Base-by-base conservation (phyloP, 2,797 vertebrate species). In the Cryptoblepharus egeriae region DNA sequence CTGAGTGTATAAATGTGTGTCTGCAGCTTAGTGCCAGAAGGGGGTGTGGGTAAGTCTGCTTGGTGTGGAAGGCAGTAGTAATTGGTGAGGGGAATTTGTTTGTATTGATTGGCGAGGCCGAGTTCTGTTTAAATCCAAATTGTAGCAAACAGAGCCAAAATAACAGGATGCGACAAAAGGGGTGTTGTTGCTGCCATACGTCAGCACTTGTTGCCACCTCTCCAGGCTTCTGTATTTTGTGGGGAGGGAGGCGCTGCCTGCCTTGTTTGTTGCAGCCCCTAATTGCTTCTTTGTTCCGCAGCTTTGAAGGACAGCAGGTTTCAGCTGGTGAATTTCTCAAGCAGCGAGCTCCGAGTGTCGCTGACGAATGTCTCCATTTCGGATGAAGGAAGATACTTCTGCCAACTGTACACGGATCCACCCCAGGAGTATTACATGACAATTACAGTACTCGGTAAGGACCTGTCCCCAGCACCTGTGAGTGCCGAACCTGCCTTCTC, bases 301-400 rank as follows among this genome's bases (percentile, higher is more conserved):
- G 98, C 98, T 5, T 93, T 99, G 93, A 99, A 99, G 94, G 98
- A 99, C 93, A 97, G 97, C 91, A 97, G 98, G 89, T 99, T 99
- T 93, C 98, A 99, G 96, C 95, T 99, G 96, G 98, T 99, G 94
- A 99, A 99, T 96, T 99, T 99, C 96, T 98, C 98, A 55, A 98
- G 98, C 96, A 99, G 98, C 15, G 98, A 99, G 95, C 97, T 99
- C 87, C 96, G 97, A 72, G 98, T 99, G 91, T 98, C 98, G 0
- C 93, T 99, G 95, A 99, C 98, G 16, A 99, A 99, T 1, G 98
- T 99, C 91, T 99, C 98, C 18, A 95, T 99, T 90, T 97, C 97
- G 68, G 98, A 99, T 18, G 98, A 99, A 90, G 98, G 98, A 76
- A 96, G 97, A 92, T 99, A 99, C 83, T 98, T 99, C 89, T 99